These are phyloP conservation scores for human DNA, from an alignment of 2,113 vertebrate genomes.

Conservation along the genomic window GRCh38 chr11:79295001-79295500, in stretches of 20 bases:
- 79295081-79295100: not conserved
- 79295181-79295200: constrained; percentile 45
- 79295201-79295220: constrained; percentile 6
- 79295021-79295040: not conserved
- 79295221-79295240: constrained; percentile 59
- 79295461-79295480: constrained; percentile 64
- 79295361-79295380: constrained; percentile 71
- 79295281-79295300: constrained; percentile 28
- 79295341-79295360: constrained; percentile 25
- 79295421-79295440: constrained; percentile 66
- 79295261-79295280: constrained; percentile 74
- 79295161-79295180: constrained; percentile 57
- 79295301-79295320: not conserved
- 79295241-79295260: constrained; percentile 67
- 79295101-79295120: not conserved
- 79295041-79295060: fast-evolving
- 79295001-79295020: no score
- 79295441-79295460: constrained; percentile 54
- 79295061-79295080: not conserved
- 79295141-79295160: not conserved
- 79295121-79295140: not conserved
- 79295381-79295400: constrained; percentile 60
- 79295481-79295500: constrained; percentile 83
- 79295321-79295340: constrained; percentile 69
- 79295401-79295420: constrained; percentile 57